These are phyloP conservation scores for Hipposideros armiger DNA, from an alignment of 2,113 vertebrate species.

Conservation along the genomic window DNA sequence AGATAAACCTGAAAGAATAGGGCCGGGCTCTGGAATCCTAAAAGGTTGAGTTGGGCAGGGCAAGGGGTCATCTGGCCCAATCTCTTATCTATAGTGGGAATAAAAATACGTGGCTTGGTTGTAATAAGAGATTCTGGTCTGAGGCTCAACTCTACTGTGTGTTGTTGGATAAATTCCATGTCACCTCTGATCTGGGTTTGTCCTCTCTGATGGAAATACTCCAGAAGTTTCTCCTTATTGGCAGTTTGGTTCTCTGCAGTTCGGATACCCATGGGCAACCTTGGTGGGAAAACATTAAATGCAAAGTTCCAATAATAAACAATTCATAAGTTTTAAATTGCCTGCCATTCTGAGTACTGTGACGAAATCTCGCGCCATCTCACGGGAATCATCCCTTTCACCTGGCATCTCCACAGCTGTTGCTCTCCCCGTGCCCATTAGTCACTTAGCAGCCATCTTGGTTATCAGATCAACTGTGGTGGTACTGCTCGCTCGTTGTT, in stretches of 20 bases:
- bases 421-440: rapidly evolving
- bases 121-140: neutral
- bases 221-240: neutral
- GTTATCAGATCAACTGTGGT: rapidly evolving
- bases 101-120: neutral
- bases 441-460: rapidly evolving
- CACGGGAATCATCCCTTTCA: neutral
- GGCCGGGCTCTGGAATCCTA: neutral
- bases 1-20: neutral
- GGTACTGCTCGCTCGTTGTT: rapidly evolving
- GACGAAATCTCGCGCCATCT: neutral
- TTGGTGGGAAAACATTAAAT: neutral
- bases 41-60: neutral
- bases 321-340: no score
- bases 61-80: neutral
- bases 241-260: neutral
- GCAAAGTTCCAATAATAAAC: neutral
- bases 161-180: neutral
- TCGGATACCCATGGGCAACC: neutral
- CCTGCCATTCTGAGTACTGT: neutral
- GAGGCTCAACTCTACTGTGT: neutral
- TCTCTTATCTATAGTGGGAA: neutral
- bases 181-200: neutral
- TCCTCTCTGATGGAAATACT: neutral
- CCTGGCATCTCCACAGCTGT: neutral